Conservation (phyloP, 1,140 invertebrate species). For the Platyscapa corneri region DNA sequence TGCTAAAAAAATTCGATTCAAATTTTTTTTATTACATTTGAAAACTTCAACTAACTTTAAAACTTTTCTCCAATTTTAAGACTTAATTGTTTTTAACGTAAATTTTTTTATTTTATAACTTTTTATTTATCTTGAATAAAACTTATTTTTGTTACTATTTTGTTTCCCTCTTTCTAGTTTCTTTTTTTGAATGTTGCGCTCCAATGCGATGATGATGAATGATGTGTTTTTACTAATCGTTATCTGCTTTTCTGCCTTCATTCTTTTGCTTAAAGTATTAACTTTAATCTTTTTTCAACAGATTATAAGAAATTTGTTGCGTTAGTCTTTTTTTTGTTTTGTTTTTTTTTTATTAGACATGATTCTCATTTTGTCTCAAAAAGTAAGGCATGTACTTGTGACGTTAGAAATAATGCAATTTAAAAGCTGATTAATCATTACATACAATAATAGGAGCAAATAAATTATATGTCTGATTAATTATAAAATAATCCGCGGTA, state of each 20-base stretch:
- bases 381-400: not conserved
- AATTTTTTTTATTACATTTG: too few species aligned
- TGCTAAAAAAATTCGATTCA: too few species aligned
- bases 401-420: not conserved
- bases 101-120: too few species aligned
- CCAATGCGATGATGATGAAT: not conserved
- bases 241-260: not conserved
- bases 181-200: not conserved
- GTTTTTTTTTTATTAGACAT: too few species aligned
- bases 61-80: too few species aligned
- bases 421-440: not conserved
- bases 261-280: not conserved
- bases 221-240: not conserved
- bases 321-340: not conserved
- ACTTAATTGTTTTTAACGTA: too few species aligned
- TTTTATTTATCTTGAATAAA: too few species aligned
- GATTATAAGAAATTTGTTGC: not conserved
- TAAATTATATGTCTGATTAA: too few species aligned
- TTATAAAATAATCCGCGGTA: too few species aligned
- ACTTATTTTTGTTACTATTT: not conserved
- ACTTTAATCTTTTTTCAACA: slow-evolving; percentile 14
- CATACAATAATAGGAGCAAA: not conserved
- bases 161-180: not conserved
- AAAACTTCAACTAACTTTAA: too few species aligned
- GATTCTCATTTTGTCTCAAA: not conserved